Percentiles rank a stretch among this genome's conserved stretches.
Evolutionary conservation across 2,888 invertebrate genomes (phyloP).

Genomic region (Heterodera filipjevi): DNA sequence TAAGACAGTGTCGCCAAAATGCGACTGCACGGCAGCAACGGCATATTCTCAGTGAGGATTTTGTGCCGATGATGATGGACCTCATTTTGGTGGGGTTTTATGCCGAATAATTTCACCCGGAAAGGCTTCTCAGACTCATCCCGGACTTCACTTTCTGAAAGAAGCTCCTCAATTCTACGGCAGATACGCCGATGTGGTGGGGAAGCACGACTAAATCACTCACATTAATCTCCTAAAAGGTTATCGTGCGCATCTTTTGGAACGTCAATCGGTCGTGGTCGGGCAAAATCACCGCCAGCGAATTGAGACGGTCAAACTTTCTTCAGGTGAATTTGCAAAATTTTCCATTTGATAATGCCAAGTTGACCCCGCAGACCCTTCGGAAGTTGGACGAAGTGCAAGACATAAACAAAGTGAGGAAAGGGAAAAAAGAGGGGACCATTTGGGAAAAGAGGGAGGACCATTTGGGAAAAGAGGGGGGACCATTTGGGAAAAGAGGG

Average conservation of each 20-base stretch:
- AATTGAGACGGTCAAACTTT: constrained; percentile 84
- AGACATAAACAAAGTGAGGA: constrained; percentile 43
- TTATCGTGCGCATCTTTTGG: constrained; percentile 95
- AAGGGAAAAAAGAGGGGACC: too few relatives aligned
- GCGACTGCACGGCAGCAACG: constrained; percentile 47
- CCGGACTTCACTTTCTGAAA: constrained; percentile 89
- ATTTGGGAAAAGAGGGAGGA: too few relatives aligned
- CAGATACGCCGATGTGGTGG: constrained; percentile 93
- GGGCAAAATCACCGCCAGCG: constrained; percentile 83
- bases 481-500: too few relatives aligned
- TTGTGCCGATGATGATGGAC: constrained; percentile 82
- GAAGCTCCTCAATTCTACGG: constrained; percentile 98
- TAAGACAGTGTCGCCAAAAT: constrained; percentile 12
- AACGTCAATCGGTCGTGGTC: constrained; percentile 96
- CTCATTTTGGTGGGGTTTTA: constrained; percentile 73
- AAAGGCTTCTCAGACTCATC: constrained; percentile 72
- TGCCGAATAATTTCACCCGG: not conserved
- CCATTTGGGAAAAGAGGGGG: too few relatives aligned
- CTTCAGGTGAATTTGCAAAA: constrained; percentile 42
- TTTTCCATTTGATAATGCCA: not conserved
- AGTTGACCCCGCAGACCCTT: constrained; percentile 38
- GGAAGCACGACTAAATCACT: constrained; percentile 15
- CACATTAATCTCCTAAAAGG: constrained; percentile 70
- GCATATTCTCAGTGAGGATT: constrained; percentile 79
- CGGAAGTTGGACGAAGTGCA: constrained; percentile 50